Evolutionary conservation across 1,140 invertebrate species (phyloP).

Genomic region (Anthonomus grandis): DNA sequence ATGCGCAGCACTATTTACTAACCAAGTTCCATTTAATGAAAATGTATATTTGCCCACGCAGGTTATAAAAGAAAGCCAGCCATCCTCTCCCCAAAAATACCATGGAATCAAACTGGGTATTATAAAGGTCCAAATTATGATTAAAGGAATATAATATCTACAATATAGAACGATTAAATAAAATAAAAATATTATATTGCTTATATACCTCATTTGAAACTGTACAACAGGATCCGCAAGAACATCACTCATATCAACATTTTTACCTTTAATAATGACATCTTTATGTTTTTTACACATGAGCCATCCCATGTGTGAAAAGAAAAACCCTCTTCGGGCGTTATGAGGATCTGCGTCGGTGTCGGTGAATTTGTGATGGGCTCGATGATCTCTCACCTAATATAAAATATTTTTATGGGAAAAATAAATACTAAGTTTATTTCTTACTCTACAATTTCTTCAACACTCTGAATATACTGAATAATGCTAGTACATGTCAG

Average conservation of each 20-base stretch:
- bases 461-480: too few relatives aligned
- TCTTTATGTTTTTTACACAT: slow-evolving; percentile 82
- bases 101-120: slow-evolving; percentile 71
- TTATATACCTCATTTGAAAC: slow-evolving; percentile 58
- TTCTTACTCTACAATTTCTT: too few relatives aligned
- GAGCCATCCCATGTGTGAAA: slow-evolving; percentile 91
- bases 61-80: slow-evolving; percentile 53
- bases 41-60: slow-evolving; percentile 61
- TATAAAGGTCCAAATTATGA: slow-evolving; percentile 67
- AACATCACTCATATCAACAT: slow-evolving; percentile 78
- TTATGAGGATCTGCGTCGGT: slow-evolving; percentile 91
- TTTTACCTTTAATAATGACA: slow-evolving; percentile 73
- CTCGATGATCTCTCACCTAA: slow-evolving; percentile 80
- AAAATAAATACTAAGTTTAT: not conserved
- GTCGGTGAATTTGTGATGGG: slow-evolving; percentile 90
- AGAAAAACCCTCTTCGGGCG: slow-evolving; percentile 83
- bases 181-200: not conserved
- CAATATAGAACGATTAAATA: too few relatives aligned
- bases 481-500: too few relatives aligned
- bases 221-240: slow-evolving; percentile 66
- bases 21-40: slow-evolving; percentile 69
- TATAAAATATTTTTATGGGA: not conserved
- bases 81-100: slow-evolving; percentile 54
- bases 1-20: slow-evolving; percentile 76
- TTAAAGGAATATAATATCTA: slow-evolving; percentile 70